Conservation (phyloP, 2,888 invertebrate species). For the Scelioninae gen. 1 region DNA sequence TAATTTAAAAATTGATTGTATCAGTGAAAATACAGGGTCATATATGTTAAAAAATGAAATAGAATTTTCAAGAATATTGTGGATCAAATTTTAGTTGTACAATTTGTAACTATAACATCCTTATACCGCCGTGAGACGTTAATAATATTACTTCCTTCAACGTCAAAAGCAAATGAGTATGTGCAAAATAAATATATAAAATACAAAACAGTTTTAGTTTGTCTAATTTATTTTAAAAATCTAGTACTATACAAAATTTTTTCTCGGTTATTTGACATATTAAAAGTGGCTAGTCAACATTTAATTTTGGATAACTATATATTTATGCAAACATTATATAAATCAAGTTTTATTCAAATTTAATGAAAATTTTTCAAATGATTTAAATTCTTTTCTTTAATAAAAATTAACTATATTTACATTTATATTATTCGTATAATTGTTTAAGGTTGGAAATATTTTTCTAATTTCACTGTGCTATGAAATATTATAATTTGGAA, state of each 20-base stretch:
- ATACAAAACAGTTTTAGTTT: conserved; percentile 17
- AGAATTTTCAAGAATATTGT: conserved; percentile 25
- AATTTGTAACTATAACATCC: conserved; percentile 37
- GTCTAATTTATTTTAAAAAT: neutral
- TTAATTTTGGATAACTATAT: too few species aligned
- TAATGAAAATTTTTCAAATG: too few species aligned
- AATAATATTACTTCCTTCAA: conserved; percentile 55
- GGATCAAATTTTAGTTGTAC: conserved; percentile 44
- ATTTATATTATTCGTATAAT: too few species aligned
- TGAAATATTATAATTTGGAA: too few species aligned
- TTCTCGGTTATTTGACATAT: too few species aligned
- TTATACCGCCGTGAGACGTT: conserved; percentile 54
- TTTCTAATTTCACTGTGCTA: too few species aligned
- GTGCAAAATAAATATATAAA: conserved; percentile 68
- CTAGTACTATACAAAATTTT: neutral
- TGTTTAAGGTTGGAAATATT: too few species aligned
- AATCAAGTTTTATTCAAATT: too few species aligned
- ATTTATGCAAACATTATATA: too few species aligned
- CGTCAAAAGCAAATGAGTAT: conserved; percentile 55
- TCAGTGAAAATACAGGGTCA: conserved; percentile 66
- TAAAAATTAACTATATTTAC: too few species aligned
- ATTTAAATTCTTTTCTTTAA: too few species aligned
- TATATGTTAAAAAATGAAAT: conserved; percentile 48
- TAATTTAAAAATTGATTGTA: conserved; percentile 19
- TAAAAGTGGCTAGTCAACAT: too few species aligned